Percentiles rank a stretch among this genome's conserved stretches.
Evolutionary conservation across 2,888 invertebrate species (phyloP).

Genomic region (Villa cingulata): DNA sequence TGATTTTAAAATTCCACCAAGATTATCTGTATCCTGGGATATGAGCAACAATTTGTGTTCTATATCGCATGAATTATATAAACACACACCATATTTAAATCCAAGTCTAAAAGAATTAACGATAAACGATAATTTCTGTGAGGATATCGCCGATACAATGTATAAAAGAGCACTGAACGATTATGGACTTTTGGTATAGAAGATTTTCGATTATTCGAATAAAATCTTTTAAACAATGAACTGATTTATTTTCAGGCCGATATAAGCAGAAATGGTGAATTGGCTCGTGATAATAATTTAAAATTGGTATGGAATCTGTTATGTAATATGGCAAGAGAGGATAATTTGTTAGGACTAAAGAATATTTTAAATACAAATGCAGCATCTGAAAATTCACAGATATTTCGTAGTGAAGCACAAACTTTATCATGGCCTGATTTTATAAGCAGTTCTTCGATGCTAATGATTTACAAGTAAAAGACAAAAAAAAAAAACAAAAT

Average conservation of each 20-base stretch:
- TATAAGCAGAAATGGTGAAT: slow-evolving; percentile 63
- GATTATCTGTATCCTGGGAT: slow-evolving; percentile 28
- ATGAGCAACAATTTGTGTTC: slow-evolving; percentile 23
- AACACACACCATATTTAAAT: background rate
- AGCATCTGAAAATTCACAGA: slow-evolving; percentile 21
- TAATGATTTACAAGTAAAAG: slow-evolving; percentile 27
- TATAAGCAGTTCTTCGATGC: slow-evolving; percentile 28
- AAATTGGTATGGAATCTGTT: slow-evolving; percentile 61
- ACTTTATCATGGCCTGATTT: slow-evolving; percentile 33
- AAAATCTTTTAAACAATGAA: background rate
- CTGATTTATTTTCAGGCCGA: slow-evolving; percentile 41
- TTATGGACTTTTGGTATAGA: slow-evolving; percentile 56
- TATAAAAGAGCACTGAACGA: slow-evolving; percentile 51
- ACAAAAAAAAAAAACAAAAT: no score
- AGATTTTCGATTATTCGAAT: background rate
- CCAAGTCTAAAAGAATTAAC: slow-evolving; percentile 4
- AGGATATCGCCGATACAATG: slow-evolving; percentile 56
- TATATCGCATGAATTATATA: background rate
- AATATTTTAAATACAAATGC: slow-evolving; percentile 31
- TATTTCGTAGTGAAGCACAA: slow-evolving; percentile 28
- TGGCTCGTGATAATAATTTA: slow-evolving; percentile 59
- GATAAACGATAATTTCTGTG: slow-evolving; percentile 7
- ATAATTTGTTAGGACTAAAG: slow-evolving; percentile 43
- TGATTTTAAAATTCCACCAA: slow-evolving; percentile 30
- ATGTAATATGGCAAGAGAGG: slow-evolving; percentile 39